Evolutionary conservation across 2,113 vertebrate species (phyloP).

Genomic region (Tychaedon coryphoeus): DNA sequence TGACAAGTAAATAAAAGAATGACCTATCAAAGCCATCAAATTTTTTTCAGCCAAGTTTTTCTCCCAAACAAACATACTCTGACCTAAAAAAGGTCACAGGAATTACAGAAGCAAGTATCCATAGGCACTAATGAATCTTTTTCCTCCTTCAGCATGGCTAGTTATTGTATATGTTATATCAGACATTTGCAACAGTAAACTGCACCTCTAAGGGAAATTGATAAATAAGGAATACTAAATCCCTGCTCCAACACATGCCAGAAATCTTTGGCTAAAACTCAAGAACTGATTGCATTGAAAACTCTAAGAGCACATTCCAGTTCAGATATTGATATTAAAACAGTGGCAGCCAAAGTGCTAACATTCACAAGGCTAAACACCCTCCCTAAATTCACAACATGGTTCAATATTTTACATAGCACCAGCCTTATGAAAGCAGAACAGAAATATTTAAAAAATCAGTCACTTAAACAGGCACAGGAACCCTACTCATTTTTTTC

Average conservation of each 20-base stretch:
- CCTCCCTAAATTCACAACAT: not conserved
- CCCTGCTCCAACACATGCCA: not conserved
- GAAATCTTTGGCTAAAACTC: slow-evolving; percentile 5
- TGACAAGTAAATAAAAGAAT: not conserved
- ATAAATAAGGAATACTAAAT: not conserved
- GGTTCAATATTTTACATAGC: not conserved
- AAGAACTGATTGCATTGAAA: not conserved
- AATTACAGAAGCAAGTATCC: not conserved
- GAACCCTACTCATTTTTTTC: not conserved
- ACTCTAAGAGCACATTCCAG: not conserved
- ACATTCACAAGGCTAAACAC: not conserved
- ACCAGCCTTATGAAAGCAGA: not conserved
- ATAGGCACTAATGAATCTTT: not conserved
- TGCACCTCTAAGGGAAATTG: not conserved
- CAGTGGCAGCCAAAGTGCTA: not conserved
- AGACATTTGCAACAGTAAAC: not conserved
- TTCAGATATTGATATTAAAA: not conserved
- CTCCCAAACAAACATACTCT: not conserved
- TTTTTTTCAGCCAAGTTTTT: not conserved
- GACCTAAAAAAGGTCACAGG: not conserved
- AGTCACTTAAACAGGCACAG: not conserved
- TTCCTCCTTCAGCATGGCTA: not conserved
- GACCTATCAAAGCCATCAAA: not conserved
- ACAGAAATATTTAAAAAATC: not conserved
- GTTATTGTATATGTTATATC: not conserved